Evolutionary conservation across 2,888 invertebrate species (phyloP), one percentile per base, ranked within the genome.

Genomic region (Stenodema calcarata): DNA sequence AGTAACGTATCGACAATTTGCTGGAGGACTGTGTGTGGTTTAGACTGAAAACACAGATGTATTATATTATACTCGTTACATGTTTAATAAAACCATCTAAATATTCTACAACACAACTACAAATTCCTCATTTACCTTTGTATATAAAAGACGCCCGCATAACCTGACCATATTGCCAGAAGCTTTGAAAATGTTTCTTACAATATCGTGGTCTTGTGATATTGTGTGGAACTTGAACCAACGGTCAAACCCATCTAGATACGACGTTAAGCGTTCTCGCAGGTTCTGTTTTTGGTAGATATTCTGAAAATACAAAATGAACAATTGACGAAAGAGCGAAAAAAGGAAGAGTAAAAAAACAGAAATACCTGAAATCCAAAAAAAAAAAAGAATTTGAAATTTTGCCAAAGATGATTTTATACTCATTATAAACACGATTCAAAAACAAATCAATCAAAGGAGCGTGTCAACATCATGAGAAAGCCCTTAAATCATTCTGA

Each of bases 1-100:
- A 94, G 90, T 81, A 93, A 91, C 0, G 91, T 90, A 30, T 92
- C 91, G 69, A 93, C 91, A 35, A 93, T 91, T 86, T 92, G 90
- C 85, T 92, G 93, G 50, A 93, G 91, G 75, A 93, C 91, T 87
- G 92, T 93, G 69, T 90, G 91, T 84, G 88, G 89, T 89, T 89
- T 90, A 28, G 89, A 88, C 89, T 90, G 86, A 30, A 88, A 88
- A 42, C 62, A 79, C 7, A 35, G 35, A 35, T 35, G 35, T 7
- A 35, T 35, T 35, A 35, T 16, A 70, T 70, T 70, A 27, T 27
- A 9, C 4, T 30, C n/a, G 30, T 80, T n/a, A 54, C 27, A 1
- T 69, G 54, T 0, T 30, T 41, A 87, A n/a, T 50, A 62, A 50
- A 23, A 27, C 23, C 6, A 28, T 23, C 70, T 11, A 4, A 35